Percentiles rank a stretch among this genome's conserved stretches.
phyloP scores from a whole-genome alignment of 2,888 invertebrate species.

The Nephrotoma appendiculata region DNA sequence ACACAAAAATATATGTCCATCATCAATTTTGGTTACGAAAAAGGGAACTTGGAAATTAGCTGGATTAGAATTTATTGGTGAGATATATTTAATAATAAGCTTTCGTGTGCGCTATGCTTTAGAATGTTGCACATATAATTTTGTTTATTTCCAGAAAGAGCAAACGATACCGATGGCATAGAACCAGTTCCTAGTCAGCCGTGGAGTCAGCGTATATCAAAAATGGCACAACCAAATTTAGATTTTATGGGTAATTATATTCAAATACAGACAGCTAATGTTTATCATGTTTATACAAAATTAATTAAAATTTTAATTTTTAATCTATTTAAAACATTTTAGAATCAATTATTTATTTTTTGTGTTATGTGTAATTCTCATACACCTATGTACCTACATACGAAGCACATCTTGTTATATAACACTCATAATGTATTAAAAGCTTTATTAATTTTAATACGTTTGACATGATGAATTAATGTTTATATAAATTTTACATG shows the following conservation, averaged over 20 bases:
- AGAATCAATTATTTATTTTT: background rate
- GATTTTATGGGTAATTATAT: conserved; percentile 65
- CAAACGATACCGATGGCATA: conserved; percentile 51
- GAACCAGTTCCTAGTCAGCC: conserved; percentile 64
- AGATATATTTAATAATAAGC: background rate
- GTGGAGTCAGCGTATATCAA: conserved; percentile 83
- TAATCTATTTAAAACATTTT: background rate
- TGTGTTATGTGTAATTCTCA: background rate
- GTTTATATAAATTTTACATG: background rate
- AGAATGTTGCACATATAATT: background rate
- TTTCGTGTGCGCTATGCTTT: too few relatives aligned
- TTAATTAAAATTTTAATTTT: background rate
- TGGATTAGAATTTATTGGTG: conserved; percentile 75
- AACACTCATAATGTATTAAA: background rate
- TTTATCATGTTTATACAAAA: background rate
- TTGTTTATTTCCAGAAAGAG: conserved; percentile 42
- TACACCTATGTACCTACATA: background rate
- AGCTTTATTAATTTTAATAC: background rate
- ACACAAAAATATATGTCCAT: conserved; percentile 90
- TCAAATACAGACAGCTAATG: background rate
- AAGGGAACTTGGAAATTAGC: conserved; percentile 93
- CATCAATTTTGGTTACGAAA: conserved; percentile 80
- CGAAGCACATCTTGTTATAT: background rate
- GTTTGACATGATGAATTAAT: background rate
- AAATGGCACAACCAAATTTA: conserved; percentile 87